These are phyloP conservation scores for Podocnemis expansa DNA, from an alignment of 2,113 vertebrate species.

Conservation along the genomic window DNA sequence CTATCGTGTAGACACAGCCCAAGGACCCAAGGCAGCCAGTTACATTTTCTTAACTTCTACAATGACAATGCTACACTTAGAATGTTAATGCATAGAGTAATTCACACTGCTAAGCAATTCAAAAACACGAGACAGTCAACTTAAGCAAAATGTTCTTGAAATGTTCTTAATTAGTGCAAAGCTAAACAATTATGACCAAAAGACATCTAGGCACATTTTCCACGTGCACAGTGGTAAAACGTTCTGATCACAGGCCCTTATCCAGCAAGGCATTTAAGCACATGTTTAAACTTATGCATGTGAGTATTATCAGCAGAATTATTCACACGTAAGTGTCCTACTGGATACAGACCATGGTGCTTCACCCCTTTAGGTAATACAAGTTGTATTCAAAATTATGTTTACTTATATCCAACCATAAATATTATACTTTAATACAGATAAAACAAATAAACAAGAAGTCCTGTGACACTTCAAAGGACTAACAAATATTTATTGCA, in stretches of 20 bases:
- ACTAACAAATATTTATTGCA: too few species aligned
- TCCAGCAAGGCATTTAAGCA: not conserved
- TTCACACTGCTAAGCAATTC: too few species aligned
- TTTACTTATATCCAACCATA: not conserved
- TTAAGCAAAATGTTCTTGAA: not conserved
- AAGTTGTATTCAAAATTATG: not conserved
- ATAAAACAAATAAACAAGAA: not conserved
- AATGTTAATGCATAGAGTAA: too few species aligned
- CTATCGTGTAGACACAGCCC: too few species aligned
- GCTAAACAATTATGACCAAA: not conserved
- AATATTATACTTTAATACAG: fast-evolving
- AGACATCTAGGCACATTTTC: not conserved
- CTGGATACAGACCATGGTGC: not conserved
- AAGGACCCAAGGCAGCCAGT: not conserved
- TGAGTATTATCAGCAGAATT: not conserved
- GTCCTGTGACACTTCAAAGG: too few species aligned
- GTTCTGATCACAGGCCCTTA: not conserved
- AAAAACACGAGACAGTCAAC: not conserved
- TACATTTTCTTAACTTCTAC: not conserved
- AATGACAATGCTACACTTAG: not conserved
- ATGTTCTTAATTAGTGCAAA: not conserved
- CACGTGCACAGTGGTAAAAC: not conserved
- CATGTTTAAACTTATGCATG: not conserved
- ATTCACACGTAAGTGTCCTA: not conserved
- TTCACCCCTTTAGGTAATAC: not conserved